Percentiles rank a stretch among this genome's conserved stretches.
These are phyloP conservation scores for Melieria crassipennis DNA, from an alignment of 2,888 invertebrate species.

Conservation along the genomic window DNA sequence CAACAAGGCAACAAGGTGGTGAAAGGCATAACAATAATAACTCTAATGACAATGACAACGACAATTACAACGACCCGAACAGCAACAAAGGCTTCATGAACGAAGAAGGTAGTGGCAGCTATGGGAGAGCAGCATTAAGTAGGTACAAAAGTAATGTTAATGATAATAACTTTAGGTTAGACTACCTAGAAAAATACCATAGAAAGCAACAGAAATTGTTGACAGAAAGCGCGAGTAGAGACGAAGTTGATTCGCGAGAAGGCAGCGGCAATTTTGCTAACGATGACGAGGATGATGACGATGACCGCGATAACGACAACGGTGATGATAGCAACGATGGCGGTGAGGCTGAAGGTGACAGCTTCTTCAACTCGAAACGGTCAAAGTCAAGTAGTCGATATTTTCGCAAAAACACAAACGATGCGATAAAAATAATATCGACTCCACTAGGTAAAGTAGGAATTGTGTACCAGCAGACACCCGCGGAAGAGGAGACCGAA, in stretches of 20 bases:
- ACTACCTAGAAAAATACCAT: constrained; percentile 54
- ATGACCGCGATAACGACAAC: constrained; percentile 56
- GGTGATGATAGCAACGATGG: constrained; percentile 58
- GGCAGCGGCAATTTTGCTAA: constrained; percentile 62
- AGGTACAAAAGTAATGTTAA: constrained; percentile 43
- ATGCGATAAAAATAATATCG: constrained; percentile 67
- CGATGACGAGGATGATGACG: constrained; percentile 62
- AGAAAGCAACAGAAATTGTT: constrained; percentile 53
- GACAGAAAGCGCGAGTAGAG: constrained; percentile 45
- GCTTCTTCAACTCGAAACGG: constrained; percentile 59
- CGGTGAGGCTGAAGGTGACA: constrained; percentile 53
- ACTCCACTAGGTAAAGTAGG: constrained; percentile 67
- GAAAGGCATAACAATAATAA: constrained; percentile 37
- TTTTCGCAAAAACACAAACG: constrained; percentile 65
- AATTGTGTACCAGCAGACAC: constrained; percentile 65
- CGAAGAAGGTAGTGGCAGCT: constrained; percentile 47
- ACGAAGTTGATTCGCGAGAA: constrained; percentile 59
- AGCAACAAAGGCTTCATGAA: constrained; percentile 48
- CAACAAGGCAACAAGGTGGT: constrained; percentile 51
- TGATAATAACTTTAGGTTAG: constrained; percentile 52
- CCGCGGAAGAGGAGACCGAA: constrained; percentile 46
- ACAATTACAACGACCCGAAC: constrained; percentile 60
- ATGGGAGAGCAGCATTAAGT: constrained; percentile 36
- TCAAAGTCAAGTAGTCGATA: constrained; percentile 60
- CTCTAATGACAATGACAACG: constrained; percentile 52